Conservation (phyloP, 2,113 vertebrate species). For the Scalopus aquaticus region DNA sequence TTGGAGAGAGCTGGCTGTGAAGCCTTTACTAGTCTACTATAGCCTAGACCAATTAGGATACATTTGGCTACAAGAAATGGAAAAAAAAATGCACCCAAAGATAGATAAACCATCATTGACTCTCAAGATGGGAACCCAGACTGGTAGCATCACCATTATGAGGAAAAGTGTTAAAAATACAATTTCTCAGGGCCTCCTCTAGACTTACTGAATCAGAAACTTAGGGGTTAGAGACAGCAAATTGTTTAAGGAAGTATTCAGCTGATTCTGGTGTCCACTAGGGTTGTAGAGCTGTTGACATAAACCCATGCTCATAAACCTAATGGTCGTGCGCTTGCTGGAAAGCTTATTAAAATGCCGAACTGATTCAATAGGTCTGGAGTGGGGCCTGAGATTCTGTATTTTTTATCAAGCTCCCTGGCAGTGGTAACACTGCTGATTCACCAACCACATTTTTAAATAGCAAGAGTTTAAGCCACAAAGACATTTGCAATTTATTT, state of each 20-base stretch:
- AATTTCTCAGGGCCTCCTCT: background rate
- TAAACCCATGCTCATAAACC: background rate
- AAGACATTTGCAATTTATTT: background rate
- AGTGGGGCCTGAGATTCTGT: background rate
- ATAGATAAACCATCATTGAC: background rate
- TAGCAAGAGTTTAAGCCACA: background rate
- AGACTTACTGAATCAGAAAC: background rate
- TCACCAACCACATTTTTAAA: conserved; percentile 3
- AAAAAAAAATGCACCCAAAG: background rate
- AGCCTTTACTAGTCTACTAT: background rate
- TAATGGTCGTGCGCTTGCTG: background rate
- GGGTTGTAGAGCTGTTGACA: background rate
- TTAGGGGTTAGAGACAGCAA: background rate
- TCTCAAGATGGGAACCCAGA: background rate
- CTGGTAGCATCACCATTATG: background rate
- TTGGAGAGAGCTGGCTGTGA: background rate
- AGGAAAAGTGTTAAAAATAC: background rate
- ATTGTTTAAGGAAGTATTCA: background rate
- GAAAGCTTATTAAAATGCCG: background rate
- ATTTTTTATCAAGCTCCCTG: background rate
- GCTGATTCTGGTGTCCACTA: background rate
- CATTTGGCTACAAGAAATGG: background rate
- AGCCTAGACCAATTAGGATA: background rate
- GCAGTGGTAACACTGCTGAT: background rate
- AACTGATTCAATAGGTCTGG: background rate